Base-by-base conservation (phyloP, 92 coral and sea anemone species). In the Parazoanthus swiftii region DNA sequence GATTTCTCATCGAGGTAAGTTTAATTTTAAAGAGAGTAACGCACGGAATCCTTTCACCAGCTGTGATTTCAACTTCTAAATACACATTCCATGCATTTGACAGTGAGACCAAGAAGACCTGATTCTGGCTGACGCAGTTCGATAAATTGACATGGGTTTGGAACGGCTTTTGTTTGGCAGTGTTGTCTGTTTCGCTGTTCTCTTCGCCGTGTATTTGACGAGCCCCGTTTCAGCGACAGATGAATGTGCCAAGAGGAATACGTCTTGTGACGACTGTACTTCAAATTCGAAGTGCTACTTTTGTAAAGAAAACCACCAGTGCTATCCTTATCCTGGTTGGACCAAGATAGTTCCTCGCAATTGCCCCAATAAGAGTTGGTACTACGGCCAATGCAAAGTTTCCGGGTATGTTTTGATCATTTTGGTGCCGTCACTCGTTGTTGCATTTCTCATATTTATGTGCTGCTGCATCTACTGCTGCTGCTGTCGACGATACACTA, bases 391-490 rank as follows among this genome's bases (percentile, higher is more conserved):
- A 51, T 97, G 99, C 80, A 89, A 89, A 25, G 46, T 97, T 18
- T 89, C 98, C 44, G 96, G 98, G 1, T 90, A 87, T 38, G 93
- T 95, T n/a, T 89, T 97, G 76, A 94, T 97, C 9, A 97, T 97
- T 59, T 80, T 97, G 79, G 83, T 97, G 0, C 99, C 99, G 0
- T 89, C 91, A 14, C 21, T 97, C 6, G 98, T 88, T 56, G 98
- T 91, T 8, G 93, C 91, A 38, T 72, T 93, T 79, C 89, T 97
- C 90, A 29, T 95, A n/a, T 92, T 95, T 74, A 73, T 95, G 29
- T 95, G 99, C 20, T 95, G 98, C 88, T 95, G 97, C 66, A 88
- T 97, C 77, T 97, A 97, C 89, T 97, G 99, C 85, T 97, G 98
- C 84, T 97, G 99, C 83, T 97, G 99, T 91, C 98, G 99, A 3